Base-by-base conservation (phyloP, 1,140 invertebrate species). In the Procambarus clarkii region DNA sequence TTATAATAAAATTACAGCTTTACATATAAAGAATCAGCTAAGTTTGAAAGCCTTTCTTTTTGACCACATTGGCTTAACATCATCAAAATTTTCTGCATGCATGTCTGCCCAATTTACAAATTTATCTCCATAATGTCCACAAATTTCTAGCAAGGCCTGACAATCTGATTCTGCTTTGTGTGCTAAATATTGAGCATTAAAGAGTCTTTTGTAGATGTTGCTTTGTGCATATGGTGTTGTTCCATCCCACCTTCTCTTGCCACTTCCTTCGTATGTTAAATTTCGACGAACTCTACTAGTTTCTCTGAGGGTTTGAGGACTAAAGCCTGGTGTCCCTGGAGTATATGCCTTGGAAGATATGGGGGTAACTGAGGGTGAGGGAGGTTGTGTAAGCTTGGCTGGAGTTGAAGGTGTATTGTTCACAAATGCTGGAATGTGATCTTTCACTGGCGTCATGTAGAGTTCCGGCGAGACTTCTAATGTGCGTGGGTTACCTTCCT, bases 21-120 rank as follows among this genome's bases (percentile, higher is more conserved):
- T n/a, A 48, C 48, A 13, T 24, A 8, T 13, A 34, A 9, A 11
- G 34, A 79, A 79, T 79, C 45, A 79, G 13, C 5, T 48, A 46
- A 7, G 18, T 15, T 24, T 2, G 44, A 91, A 91, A 64, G 71
- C 50, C 74, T 84, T 80, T 86, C 85, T 86, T 50, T 87, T 91
- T 46, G 44, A 60, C 90, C 90, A 91, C 90, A 91, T 87, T 21
- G 90, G 90, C 24, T 91, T 82, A 64, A 91, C 78, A 9, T 18
- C 54, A 11, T 46, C 34, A 69, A 91, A 91, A 5, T 34, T 60
- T 7, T 69, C 71, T 45, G 64, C n/a, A 81, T 76, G 77, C 5
- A n/a, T 91, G 54, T 91, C 90, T 11, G 90, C 83, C 90, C 90
- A 91, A n/a, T 91, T 45, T 15, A 87, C 79, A 86, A 91, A 87